Evolutionary conservation across 2,888 invertebrate species (phyloP).

Genomic region (Yponomeuta malinellus): DNA sequence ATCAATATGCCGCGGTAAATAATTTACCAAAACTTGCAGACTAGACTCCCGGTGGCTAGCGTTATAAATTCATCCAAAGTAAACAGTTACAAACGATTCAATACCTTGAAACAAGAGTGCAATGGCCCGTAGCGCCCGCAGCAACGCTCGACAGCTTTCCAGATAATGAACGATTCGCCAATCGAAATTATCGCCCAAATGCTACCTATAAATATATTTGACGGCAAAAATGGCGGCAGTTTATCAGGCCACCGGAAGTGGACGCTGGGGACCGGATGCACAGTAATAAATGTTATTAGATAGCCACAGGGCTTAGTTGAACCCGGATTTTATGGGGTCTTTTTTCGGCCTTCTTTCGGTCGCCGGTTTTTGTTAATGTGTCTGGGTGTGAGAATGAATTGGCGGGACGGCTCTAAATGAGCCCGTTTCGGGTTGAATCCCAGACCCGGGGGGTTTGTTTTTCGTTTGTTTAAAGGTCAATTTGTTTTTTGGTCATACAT

Average conservation of each 20-base stretch:
- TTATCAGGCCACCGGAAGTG: conserved; percentile 73
- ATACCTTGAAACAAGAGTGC: neutral
- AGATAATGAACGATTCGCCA: conserved; percentile 53
- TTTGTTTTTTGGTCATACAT: neutral
- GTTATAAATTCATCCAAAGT: conserved; percentile 2
- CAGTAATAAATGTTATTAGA: conserved; percentile 76
- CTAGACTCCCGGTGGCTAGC: neutral
- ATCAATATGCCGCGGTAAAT: neutral
- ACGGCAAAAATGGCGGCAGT: conserved; percentile 73
- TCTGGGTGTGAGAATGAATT: conserved; percentile 68
- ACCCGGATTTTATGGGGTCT: conserved; percentile 46
- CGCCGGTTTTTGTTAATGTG: conserved; percentile 69
- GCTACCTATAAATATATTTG: conserved; percentile 74
- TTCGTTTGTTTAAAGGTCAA: neutral
- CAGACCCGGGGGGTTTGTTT: neutral
- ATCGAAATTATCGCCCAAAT: conserved; percentile 61
- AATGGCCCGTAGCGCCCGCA: neutral
- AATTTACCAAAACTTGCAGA: neutral
- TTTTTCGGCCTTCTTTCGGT: conserved; percentile 60
- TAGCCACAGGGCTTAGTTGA: conserved; percentile 72
- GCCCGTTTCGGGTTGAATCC: conserved; percentile 29
- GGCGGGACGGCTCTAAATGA: conserved; percentile 51
- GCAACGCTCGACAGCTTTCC: conserved; percentile 32
- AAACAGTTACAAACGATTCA: conserved; percentile 4
- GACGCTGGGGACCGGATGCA: conserved; percentile 67